Conservation (phyloP, 2,113 vertebrate genomes). For the Platycercus adscitus region DNA sequence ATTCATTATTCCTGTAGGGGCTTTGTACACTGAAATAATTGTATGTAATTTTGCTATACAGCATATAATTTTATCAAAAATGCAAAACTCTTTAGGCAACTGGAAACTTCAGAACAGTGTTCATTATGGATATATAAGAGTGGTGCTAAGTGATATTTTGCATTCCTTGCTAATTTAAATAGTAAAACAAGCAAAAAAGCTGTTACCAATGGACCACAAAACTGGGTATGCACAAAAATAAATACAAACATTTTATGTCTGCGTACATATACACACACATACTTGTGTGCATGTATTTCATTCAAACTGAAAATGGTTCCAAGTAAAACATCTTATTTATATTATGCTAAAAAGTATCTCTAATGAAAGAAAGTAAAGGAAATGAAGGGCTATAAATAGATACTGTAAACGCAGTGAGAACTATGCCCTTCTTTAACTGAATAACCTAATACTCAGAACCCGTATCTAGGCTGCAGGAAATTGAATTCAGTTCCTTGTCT, state of each 20-base stretch:
- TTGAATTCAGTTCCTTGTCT: neutral
- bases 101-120: neutral
- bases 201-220: neutral
- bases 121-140: neutral
- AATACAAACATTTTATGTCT: neutral
- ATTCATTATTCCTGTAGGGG: neutral
- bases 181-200: neutral
- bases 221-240: neutral
- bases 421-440: neutral
- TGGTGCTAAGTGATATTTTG: neutral
- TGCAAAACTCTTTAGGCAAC: neutral
- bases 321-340: neutral
- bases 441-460: neutral
- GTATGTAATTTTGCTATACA: neutral
- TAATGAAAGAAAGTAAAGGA: neutral
- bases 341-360: neutral
- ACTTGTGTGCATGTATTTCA: neutral
- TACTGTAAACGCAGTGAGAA: neutral
- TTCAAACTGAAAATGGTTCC: neutral
- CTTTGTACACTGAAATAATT: neutral
- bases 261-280: rapidly evolving
- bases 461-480: neutral
- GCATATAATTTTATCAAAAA: neutral
- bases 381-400: neutral
- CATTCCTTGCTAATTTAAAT: neutral